Base-by-base conservation (phyloP, 1,140 invertebrate species). In the Aethina tumida region DNA sequence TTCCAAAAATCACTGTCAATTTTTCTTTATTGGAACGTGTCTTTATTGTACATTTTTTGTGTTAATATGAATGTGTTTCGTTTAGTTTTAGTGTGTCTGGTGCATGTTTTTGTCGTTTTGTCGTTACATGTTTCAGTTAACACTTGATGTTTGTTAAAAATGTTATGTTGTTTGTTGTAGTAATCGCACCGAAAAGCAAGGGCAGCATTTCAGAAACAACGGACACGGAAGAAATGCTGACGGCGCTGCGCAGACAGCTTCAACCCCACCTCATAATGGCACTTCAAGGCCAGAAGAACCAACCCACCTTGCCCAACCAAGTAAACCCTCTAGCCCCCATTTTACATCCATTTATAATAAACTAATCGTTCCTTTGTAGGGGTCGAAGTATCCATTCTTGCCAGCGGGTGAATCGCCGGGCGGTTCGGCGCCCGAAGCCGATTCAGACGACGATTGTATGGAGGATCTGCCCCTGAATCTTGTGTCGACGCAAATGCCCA, bases 221-320 rank as follows among this genome's bases (percentile, higher is more conserved):
- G 3, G 59, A 65, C 29, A 63, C 62, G 17, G 61, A 66, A 24
- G 64, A 66, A 37, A 64, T 68, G 61, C 47, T 68, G 42, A 61
- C 52, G 27, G 65, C 65, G 18, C 48, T 66, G 22, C 51, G 65
- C 5, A 52, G 59, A 26, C 65, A 68, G 43, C 52, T 68, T 12
- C 64, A 66, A 41, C 64, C 65, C 1, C 64, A 65, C 47, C 45
- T 67, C 15, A 58, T 66, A 35, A 63, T 66, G 54, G 63, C 65
- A 0, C 31, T 62, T 25, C 58, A 59, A 39, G 53, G 55, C 19
- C 55, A 59, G 13, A 52, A 49, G 31, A 47, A 47, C 44, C 35
- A 38, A 31, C 38, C 42, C 32, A 33, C 50, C 17, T 33, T 35
- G 19, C 28, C 38, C 45, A 51, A 35, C 43, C 44, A 38, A 36